Percentiles rank a stretch among this genome's conserved stretches.
Evolutionary conservation across 1,140 invertebrate genomes (phyloP).

Genomic region (Harlomillsia oculata): DNA sequence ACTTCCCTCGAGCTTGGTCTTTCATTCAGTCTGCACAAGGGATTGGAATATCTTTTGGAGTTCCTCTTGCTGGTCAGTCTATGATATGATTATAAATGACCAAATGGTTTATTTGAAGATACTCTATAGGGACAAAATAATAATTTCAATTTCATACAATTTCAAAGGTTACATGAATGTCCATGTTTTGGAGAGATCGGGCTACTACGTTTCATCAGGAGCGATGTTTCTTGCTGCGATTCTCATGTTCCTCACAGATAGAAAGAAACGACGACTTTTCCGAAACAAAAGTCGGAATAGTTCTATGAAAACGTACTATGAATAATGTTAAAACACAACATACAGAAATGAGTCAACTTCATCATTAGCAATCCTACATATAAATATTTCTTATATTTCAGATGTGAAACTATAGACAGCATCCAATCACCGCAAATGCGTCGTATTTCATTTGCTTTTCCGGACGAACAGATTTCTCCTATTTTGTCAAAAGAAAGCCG

Average conservation of each 20-base stretch:
- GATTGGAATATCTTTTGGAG: constrained; percentile 69
- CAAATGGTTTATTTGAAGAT: background rate
- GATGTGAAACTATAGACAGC: constrained; percentile 24
- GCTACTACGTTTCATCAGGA: constrained; percentile 69
- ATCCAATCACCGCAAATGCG: constrained; percentile 14
- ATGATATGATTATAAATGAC: background rate
- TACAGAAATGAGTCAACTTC: background rate
- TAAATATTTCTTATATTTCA: background rate
- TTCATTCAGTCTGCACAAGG: constrained; percentile 78
- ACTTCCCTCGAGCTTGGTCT: constrained; percentile 79
- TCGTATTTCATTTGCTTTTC: constrained; percentile 31
- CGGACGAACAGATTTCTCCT: constrained; percentile 26
- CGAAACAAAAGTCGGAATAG: constrained; percentile 13
- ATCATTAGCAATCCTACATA: background rate
- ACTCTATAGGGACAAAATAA: background rate
- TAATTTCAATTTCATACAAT: background rate
- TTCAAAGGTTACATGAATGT: constrained; percentile 17
- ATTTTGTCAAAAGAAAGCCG: constrained; percentile 15
- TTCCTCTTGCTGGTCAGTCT: constrained; percentile 63
- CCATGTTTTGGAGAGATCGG: constrained; percentile 52
- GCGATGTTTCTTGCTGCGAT: constrained; percentile 63
- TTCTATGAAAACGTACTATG: constrained; percentile 26
- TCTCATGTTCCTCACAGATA: constrained; percentile 64
- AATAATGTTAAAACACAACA: background rate
- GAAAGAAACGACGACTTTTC: constrained; percentile 55